Conservation (phyloP, 2,888 invertebrate species). For the Pammene aurita region DNA sequence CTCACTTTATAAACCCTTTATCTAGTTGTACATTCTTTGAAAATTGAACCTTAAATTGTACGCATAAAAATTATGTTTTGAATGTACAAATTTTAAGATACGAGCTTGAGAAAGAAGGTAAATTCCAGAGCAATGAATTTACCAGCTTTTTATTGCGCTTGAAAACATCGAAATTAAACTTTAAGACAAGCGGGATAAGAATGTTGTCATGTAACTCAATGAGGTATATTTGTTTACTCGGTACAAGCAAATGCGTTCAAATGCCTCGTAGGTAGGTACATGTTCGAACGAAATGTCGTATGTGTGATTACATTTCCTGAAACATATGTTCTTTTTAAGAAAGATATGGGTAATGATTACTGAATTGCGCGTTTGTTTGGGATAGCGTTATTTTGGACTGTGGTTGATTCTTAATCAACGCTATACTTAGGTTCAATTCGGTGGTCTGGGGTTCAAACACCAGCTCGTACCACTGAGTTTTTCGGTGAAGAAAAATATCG, state of each 20-base stretch:
- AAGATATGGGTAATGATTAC: background rate
- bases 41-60: background rate
- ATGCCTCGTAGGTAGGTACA: background rate
- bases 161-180: background rate
- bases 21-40: background rate
- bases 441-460: no score
- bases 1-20: slow-evolving; percentile 10
- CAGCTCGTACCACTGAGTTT: no score
- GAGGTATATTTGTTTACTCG: slow-evolving; percentile 11
- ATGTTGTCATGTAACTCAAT: background rate
- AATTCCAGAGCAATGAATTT: slow-evolving; percentile 1
- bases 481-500: no score
- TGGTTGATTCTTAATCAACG: background rate
- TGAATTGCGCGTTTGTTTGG: slow-evolving; percentile 13
- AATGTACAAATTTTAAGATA: background rate
- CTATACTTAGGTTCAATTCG: background rate
- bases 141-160: background rate
- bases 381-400: slow-evolving; percentile 8
- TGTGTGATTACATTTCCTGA: background rate
- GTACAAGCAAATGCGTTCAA: slow-evolving; percentile 1
- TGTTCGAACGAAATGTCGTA: background rate
- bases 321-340: background rate
- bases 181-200: background rate
- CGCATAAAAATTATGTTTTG: background rate
- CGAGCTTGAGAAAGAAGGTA: slow-evolving; percentile 6